Evolutionary conservation across 2,113 vertebrate genomes (phyloP), one percentile per base, ranked within the genome.

Genomic region (Actinemys pallida): DNA sequence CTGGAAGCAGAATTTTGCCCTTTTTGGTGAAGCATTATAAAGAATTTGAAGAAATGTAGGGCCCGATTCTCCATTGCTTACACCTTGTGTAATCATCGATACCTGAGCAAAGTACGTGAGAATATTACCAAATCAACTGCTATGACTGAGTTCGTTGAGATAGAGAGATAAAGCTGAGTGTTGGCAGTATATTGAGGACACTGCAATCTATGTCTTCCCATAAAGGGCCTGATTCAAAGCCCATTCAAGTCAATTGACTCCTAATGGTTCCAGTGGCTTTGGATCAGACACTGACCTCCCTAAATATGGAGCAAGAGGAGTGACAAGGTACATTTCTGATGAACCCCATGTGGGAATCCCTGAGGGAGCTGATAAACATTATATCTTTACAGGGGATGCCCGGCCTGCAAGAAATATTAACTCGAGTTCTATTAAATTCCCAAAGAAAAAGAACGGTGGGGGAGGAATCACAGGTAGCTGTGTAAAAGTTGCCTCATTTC

Each of bases 41-140:
- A 95, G 95, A 25, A 25, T 79, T 35, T 19, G 65, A 89, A 54
- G 84, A 91, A 52, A 95, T 93, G 86, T 42, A 94, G 76, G 29
- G 13, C 47, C 78, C 17, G 50, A 50, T 91, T 94, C 94, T 92
- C 91, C 39, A 79, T 69, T 85, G 79, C 93, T 95, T 91, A 9
- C 45, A 88, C 75, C 87, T 45, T 47, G 20, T 76, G 39, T 59
- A 57, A 24, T 56, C 88, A 7, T 11, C 62, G 57, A 65, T 14
- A n/a, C 27, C 49, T 85, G 75, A 86, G 52, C 94, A 89, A 89
- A 96, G 83, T 93, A 92, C 93, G 35, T 87, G 80, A 94, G 96
- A 90, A 91, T 76, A 90, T 52, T 83, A 92, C 24, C 72, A 93
- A 83, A 93, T 92, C 87, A 92, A 91, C 39, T 95, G 80, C 69